Conservation (phyloP, 2,888 invertebrate species). For the Psylliodes chrysocephalus region DNA sequence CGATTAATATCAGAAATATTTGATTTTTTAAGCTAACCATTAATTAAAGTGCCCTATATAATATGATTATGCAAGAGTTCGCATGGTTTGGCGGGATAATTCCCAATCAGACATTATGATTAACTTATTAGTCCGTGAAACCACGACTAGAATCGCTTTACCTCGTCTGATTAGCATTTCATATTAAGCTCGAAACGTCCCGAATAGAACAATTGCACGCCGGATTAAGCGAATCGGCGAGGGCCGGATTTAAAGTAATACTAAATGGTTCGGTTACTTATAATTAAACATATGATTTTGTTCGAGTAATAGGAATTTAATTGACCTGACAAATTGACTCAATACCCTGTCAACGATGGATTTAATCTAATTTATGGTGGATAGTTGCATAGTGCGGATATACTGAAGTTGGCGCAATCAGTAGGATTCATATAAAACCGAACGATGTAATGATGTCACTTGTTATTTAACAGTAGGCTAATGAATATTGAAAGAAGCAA, state of each 20-base stretch:
- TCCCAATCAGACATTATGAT: constrained; percentile 47
- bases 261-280: constrained; percentile 19
- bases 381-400: no score
- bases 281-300: constrained; percentile 10
- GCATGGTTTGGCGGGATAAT: constrained; percentile 26
- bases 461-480: no score
- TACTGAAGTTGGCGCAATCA: no score
- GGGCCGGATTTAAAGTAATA: constrained; percentile 12
- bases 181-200: constrained; percentile 35
- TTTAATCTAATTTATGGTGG: no score
- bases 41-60: not conserved
- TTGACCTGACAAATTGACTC: not conserved
- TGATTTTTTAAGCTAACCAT: no score
- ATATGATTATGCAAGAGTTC: constrained; percentile 11
- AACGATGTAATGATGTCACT: no score
- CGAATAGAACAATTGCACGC: constrained; percentile 47
- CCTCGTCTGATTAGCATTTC: constrained; percentile 47
- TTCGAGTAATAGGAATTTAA: not conserved
- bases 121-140: constrained; percentile 45
- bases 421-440: no score
- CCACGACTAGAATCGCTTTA: constrained; percentile 43
- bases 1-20: no score
- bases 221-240: constrained; percentile 34
- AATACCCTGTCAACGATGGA: not conserved
- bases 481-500: no score